phyloP scores from a whole-genome alignment of 2,888 invertebrate species.

The Ditula angustiorana region DNA sequence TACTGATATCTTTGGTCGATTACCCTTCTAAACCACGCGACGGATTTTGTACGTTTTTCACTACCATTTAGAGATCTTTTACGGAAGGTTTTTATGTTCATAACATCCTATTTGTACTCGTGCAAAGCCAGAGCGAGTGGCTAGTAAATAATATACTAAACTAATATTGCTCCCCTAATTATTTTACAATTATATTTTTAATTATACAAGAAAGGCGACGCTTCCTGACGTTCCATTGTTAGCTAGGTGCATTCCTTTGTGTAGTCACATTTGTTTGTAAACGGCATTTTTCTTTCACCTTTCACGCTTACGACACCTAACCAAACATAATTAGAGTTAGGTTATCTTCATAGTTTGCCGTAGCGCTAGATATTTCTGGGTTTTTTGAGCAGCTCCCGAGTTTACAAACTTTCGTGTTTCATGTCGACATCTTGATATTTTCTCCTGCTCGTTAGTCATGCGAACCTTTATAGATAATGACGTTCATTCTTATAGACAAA shows the following conservation, averaged over 20 bases:
- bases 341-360: slow-evolving; percentile 25
- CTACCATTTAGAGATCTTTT: too few species aligned
- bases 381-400: slow-evolving; percentile 3
- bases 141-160: too few species aligned
- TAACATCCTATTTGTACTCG: too few species aligned
- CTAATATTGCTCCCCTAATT: too few species aligned
- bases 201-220: slow-evolving; percentile 10
- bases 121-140: too few species aligned
- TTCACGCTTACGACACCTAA: slow-evolving; percentile 30
- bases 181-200: background rate
- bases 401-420: slow-evolving; percentile 6
- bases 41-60: too few species aligned
- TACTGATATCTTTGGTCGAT: too few species aligned
- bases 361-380: slow-evolving; percentile 1
- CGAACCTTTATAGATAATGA: slow-evolving; percentile 10
- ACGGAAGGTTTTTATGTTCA: too few species aligned
- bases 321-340: slow-evolving; percentile 26
- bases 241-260: slow-evolving; percentile 29
- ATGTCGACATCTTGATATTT: slow-evolving; percentile 9
- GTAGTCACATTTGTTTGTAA: slow-evolving; percentile 19
- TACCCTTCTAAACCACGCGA: too few species aligned
- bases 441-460: slow-evolving; percentile 14
- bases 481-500: background rate
- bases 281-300: slow-evolving; percentile 37
- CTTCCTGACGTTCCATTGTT: slow-evolving; percentile 14